A percentile compares a stretch with the other conserved stretches of the same genome.
phyloP scores from a whole-genome alignment of 2,113 vertebrate genomes.

The Nibea albiflora region DNA sequence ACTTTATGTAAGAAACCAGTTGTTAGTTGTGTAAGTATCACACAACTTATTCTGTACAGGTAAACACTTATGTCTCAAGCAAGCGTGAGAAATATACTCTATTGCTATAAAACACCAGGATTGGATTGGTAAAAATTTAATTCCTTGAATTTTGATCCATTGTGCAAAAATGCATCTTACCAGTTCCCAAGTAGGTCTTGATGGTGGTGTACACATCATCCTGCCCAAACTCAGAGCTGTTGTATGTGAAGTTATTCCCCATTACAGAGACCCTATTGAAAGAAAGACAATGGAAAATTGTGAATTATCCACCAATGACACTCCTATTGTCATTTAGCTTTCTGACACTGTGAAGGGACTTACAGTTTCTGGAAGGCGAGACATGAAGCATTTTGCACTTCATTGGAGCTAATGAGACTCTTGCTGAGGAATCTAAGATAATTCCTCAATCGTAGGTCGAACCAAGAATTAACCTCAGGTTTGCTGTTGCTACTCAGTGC shows the following conservation, averaged over 20 bases:
- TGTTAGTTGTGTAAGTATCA: too few species aligned
- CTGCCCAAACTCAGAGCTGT: constrained; percentile 56
- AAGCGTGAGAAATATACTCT: too few species aligned
- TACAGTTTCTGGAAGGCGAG: constrained; percentile 76
- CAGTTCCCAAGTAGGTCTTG: constrained; percentile 64
- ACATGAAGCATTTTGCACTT: constrained; percentile 69
- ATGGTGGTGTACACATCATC: constrained; percentile 72
- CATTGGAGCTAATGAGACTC: constrained; percentile 56
- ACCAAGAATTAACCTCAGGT: constrained; percentile 71
- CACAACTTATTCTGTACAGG: too few species aligned
- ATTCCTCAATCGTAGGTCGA: constrained; percentile 51
- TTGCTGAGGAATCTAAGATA: constrained; percentile 73
- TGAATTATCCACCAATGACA: not conserved
- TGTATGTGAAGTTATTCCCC: constrained; percentile 72
- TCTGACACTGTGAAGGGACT: constrained; percentile 11
- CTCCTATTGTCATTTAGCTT: not conserved
- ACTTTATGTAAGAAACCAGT: not conserved
- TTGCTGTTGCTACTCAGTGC: constrained; percentile 61
- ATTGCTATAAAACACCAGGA: too few species aligned
- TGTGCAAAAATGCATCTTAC: constrained; percentile 26
- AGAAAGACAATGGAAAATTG: not conserved
- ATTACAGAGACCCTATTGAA: constrained; percentile 71
- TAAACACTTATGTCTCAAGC: too few species aligned
- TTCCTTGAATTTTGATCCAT: not conserved
- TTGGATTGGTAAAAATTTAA: not conserved